Base-by-base conservation (phyloP, 35 echinoderm and acorn worm species). In the Strongylocentrotus purpuratus region DNA sequence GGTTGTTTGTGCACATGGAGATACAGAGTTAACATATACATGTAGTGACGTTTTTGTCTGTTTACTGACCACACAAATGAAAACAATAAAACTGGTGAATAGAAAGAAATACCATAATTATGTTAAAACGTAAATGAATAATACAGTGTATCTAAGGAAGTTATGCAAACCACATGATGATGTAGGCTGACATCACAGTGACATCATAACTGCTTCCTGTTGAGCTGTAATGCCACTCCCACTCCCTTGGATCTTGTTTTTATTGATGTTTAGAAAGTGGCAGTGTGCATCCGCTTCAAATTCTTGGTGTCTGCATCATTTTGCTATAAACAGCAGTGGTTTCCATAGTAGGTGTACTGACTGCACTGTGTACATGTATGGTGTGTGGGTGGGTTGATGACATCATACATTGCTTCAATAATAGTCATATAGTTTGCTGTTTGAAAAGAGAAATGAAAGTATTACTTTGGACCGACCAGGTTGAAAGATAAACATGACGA, bases 301-400 rank as follows among this genome's bases (percentile, higher is more conserved):
- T 78, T 78, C 65, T 78, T 78, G 7, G 7, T n/a, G 65, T 78
- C 65, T 78, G n/a, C 65, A 78, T 78, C 65, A 78, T 78, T 78
- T 78, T n/a, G 20, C 20, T 78, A 78, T 78, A 78, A 78, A 78
- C 65, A 78, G 65, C 65, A n/a, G 4, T n/a, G 18, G 65, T 78
- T 78, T 15, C 7, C 20, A 7, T 25, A 1, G 18, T 28, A 78
- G 7, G 20, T 28, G 50, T 55, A 55, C 9, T 14, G 20, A 22
- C 20, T 55, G 10, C 7, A 78, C 5, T 0, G 65, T 28, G 25
- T 28, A 78, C 65, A n/a, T 78, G 5, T 28, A 78, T 28, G 20
- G 65, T 55, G 65, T 78, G 65, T 78, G 65, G 65, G 65, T 78
- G 65, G 65, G n/a, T 78, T 78, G 65, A 78, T 78, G 65, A 78